phyloP scores from a whole-genome alignment of 2,888 invertebrate genomes.

The Allolobophora icterica region DNA sequence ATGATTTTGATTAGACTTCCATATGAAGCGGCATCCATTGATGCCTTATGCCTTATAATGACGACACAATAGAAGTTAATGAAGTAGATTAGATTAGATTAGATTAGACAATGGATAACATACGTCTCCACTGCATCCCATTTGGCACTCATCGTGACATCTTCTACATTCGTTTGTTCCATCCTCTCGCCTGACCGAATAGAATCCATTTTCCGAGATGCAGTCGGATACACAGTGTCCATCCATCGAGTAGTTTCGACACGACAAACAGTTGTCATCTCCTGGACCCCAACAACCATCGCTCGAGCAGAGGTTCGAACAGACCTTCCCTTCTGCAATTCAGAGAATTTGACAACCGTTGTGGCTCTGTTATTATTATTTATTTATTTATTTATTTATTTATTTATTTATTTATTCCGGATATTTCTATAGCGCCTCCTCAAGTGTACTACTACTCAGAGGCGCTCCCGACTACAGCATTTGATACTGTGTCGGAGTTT shows the following conservation, averaged over 20 bases:
- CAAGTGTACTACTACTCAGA: no score
- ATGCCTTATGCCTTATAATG: no score
- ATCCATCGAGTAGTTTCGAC: constrained; percentile 74
- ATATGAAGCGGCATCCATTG: background rate
- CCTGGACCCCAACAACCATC: constrained; percentile 96
- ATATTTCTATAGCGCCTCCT: no score
- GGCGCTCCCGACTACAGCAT: no score
- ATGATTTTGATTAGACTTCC: background rate
- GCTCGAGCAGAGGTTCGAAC: constrained; percentile 76
- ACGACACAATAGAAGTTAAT: background rate
- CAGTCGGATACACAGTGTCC: constrained; percentile 54
- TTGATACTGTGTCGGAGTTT: no score
- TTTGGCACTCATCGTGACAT: constrained; percentile 84
- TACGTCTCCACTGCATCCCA: constrained; percentile 81
- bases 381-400: no score
- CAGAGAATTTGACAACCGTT: background rate
- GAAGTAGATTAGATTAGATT: background rate
- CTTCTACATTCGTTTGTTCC: constrained; percentile 73
- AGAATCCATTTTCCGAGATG: constrained; percentile 37
- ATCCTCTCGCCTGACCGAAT: background rate
- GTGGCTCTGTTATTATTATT: background rate
- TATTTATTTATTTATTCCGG: no score
- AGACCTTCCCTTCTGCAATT: constrained; percentile 27
- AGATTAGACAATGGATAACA: background rate
- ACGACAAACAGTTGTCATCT: constrained; percentile 85